phyloP scores from a whole-genome alignment of 2,797 vertebrate genomes.

The Urosaurus nigricauda region DNA sequence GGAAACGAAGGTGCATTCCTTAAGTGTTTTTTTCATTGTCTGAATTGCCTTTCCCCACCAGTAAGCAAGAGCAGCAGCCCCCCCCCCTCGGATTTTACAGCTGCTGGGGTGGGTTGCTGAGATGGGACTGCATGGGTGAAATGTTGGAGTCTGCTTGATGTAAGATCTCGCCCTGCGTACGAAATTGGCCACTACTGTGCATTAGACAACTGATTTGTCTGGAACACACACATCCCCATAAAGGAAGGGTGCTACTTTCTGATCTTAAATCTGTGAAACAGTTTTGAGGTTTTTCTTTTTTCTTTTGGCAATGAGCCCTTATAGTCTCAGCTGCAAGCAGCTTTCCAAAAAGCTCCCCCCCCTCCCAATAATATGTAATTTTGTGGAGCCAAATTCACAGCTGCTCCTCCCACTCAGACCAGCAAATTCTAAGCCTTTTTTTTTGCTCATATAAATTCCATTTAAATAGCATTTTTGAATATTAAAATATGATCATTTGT shows the following conservation, averaged over 20 bases:
- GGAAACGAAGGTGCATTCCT: too few relatives aligned
- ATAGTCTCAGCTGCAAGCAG: neutral
- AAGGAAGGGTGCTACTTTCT: neutral
- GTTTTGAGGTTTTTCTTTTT: neutral
- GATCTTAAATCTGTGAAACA: neutral
- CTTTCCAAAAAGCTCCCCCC: neutral
- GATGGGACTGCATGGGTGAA: neutral
- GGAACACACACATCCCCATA: neutral
- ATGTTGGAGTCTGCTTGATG: neutral
- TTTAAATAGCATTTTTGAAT: neutral
- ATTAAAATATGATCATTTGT: neutral
- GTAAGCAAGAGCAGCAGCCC: neutral
- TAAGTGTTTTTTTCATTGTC: too few relatives aligned
- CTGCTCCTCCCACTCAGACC: conserved; percentile 1
- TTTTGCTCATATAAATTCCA: neutral
- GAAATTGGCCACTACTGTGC: neutral
- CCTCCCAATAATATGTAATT: neutral
- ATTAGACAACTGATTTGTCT: too few relatives aligned
- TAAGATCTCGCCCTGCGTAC: neutral
- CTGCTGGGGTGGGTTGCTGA: neutral
- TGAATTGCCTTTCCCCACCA: too few relatives aligned
- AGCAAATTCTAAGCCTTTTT: neutral
- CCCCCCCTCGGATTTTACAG: neutral
- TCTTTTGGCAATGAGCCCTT: neutral
- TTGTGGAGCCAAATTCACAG: neutral